A percentile compares a stretch with the other conserved stretches of the same genome.
Evolutionary conservation across 2,888 invertebrate species (phyloP).

Genomic region (Holacanthella duospinosa): DNA sequence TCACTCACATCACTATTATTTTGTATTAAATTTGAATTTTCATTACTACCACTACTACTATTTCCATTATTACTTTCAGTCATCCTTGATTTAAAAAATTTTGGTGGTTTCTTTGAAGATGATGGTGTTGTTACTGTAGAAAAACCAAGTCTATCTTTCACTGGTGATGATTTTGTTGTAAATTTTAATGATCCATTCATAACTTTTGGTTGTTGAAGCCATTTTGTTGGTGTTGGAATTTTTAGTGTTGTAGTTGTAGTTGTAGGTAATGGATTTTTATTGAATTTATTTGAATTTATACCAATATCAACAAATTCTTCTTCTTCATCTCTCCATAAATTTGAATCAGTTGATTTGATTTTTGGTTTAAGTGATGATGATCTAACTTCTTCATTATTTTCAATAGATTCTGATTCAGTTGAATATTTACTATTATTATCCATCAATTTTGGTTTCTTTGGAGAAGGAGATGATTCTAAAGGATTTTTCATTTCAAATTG

Average conservation of each 20-base stretch:
- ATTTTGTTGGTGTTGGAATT: constrained; percentile 3
- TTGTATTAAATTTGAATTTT: neutral
- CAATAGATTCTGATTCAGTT: neutral
- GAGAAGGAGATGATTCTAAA: neutral
- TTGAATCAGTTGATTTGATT: no score
- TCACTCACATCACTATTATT: no score
- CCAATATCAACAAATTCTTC: neutral
- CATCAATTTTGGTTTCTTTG: neutral
- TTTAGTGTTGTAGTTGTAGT: neutral
- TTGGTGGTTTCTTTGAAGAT: constrained; percentile 29
- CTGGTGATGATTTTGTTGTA: constrained; percentile 10
- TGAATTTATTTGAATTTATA: neutral
- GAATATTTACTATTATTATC: neutral
- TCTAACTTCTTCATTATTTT: neutral
- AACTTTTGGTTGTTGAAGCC: neutral
- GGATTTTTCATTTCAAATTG: no score
- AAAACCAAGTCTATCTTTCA: constrained; percentile 4
- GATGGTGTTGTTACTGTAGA: neutral
- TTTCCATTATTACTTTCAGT: neutral
- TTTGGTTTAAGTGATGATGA: neutral
- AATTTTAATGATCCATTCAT: neutral
- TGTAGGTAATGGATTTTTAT: neutral
- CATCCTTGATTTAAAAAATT: constrained; percentile 33
- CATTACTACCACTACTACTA: neutral
- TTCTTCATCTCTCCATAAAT: no score